Percentiles rank a stretch among this genome's conserved stretches.
Conservation (phyloP, 2,113 vertebrate species). For the Gallinago media region DNA sequence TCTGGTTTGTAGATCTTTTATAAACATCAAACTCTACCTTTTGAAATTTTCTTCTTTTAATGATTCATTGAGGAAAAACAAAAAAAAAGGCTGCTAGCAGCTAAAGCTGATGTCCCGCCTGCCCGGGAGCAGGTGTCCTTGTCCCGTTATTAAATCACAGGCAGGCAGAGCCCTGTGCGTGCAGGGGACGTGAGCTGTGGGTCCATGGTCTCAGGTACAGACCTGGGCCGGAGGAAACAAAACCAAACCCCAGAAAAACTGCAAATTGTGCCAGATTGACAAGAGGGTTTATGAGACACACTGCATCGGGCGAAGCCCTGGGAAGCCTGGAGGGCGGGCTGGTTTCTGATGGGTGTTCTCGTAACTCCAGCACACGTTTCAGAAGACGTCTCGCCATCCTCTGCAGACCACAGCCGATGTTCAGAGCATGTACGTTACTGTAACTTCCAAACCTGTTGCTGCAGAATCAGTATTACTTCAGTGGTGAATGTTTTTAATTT, state of each 20-base stretch:
- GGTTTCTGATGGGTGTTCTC: not conserved
- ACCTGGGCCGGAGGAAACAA: constrained; percentile 5
- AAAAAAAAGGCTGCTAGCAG: not conserved
- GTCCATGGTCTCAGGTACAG: accelerated
- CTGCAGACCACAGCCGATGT: constrained; percentile 6
- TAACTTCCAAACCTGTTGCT: not conserved
- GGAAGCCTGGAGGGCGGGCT: not conserved
- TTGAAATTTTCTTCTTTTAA: not conserved
- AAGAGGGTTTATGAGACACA: not conserved
- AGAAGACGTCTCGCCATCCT: not conserved
- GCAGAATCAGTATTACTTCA: not conserved
- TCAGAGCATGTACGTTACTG: not conserved
- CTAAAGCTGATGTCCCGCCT: not conserved
- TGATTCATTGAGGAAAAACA: not conserved
- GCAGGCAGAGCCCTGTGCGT: not conserved
- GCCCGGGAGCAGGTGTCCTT: not conserved
- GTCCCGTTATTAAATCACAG: not conserved
- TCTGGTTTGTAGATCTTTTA: constrained; percentile 25
- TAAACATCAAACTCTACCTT: not conserved
- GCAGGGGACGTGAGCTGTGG: not conserved
- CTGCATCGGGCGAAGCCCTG: not conserved
- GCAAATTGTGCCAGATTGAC: constrained; percentile 55
- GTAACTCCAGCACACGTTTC: not conserved
- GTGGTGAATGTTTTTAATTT: constrained; percentile 2
- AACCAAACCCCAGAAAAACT: constrained; percentile 38